Percentiles rank a stretch among this genome's conserved stretches.
Conservation (phyloP, 2,888 invertebrate species). For the Lepidochrysops patricia region DNA sequence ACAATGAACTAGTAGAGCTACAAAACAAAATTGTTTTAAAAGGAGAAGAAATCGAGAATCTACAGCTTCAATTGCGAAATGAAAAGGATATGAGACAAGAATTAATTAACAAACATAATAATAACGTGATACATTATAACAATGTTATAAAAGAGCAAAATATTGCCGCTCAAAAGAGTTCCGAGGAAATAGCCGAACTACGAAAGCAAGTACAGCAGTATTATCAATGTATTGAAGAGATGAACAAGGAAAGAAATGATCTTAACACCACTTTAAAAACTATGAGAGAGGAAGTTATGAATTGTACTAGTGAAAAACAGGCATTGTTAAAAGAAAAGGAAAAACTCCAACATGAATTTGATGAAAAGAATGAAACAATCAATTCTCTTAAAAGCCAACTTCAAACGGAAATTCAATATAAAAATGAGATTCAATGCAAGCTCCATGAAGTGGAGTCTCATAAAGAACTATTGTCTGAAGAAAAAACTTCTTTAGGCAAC, state of each 20-base stretch:
- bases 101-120: slow-evolving; percentile 35
- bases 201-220: slow-evolving; percentile 31
- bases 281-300: slow-evolving; percentile 35
- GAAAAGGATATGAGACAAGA: slow-evolving; percentile 40
- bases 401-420: slow-evolving; percentile 45
- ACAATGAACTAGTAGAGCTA: slow-evolving; percentile 56
- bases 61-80: slow-evolving; percentile 42
- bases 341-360: slow-evolving; percentile 35
- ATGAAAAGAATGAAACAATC: slow-evolving; percentile 41
- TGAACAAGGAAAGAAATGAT: slow-evolving; percentile 37
- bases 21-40: slow-evolving; percentile 52
- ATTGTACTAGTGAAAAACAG: slow-evolving; percentile 34
- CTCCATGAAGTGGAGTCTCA: slow-evolving; percentile 21
- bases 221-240: slow-evolving; percentile 30
- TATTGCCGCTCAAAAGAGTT: slow-evolving; percentile 33
- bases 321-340: slow-evolving; percentile 34
- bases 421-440: slow-evolving; percentile 38
- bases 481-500: slow-evolving; percentile 16
- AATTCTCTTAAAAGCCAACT: slow-evolving; percentile 43
- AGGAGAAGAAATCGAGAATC: slow-evolving; percentile 46
- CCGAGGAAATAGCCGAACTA: slow-evolving; percentile 35
- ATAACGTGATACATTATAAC: slow-evolving; percentile 32
- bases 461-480: slow-evolving; percentile 16
- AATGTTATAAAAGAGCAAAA: slow-evolving; percentile 31
- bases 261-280: slow-evolving; percentile 31